A percentile compares a stretch with the other conserved stretches of the same genome.
Conservation (phyloP, 2,797 vertebrate species). For the Sternotherus odoratus region DNA sequence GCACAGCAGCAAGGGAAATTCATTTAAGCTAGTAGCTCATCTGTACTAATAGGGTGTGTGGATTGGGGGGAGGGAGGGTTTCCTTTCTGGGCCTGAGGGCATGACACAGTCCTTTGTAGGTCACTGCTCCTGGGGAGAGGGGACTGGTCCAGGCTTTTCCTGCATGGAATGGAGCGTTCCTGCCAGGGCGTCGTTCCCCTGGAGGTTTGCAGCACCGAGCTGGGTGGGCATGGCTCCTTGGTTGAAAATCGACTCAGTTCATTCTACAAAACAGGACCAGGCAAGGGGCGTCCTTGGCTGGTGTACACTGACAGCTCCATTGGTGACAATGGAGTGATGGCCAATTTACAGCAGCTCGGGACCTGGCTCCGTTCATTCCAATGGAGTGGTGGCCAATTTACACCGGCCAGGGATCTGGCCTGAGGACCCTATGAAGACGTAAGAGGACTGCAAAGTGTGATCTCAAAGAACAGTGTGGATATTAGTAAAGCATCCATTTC, state of each 20-base stretch:
- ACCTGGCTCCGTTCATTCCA: too few relatives aligned
- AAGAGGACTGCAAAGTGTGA: neutral
- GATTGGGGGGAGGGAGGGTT: neutral
- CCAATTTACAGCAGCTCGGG: neutral
- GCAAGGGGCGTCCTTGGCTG: neutral
- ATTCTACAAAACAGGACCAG: neutral
- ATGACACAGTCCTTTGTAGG: neutral
- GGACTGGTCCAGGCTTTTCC: neutral
- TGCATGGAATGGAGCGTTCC: neutral
- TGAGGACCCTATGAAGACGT: slow-evolving; percentile 35
- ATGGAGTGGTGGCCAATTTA: neutral
- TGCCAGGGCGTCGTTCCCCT: neutral
- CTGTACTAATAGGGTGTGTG: neutral
- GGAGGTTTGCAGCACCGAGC: neutral
- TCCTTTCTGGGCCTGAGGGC: neutral
- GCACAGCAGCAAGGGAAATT: neutral
- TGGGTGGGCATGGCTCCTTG: neutral
- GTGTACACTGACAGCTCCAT: neutral
- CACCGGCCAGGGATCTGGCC: neutral
- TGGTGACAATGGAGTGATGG: neutral
- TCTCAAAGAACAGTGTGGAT: neutral
- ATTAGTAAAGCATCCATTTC: neutral
- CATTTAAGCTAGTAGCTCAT: neutral
- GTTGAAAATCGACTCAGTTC: neutral
- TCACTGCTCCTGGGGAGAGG: neutral